These are phyloP conservation scores for Rhagologus leucostigma DNA, from an alignment of 2,113 vertebrate genomes.

Conservation along the genomic window DNA sequence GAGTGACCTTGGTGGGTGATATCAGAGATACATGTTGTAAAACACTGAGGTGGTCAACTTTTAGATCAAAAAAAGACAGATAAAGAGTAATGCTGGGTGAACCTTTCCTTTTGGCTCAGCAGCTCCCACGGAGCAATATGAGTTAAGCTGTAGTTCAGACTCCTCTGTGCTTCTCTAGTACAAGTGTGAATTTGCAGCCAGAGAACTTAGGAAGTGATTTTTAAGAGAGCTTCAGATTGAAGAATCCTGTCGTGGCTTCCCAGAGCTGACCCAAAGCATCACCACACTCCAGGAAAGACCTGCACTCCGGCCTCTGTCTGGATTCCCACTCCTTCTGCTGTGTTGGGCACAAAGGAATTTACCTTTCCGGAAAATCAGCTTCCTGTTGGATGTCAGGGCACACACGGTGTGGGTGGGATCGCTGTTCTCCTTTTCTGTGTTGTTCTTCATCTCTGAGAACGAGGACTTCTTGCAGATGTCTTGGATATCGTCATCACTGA, in stretches of 20 bases:
- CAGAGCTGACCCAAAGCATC: not conserved
- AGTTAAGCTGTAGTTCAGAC: not conserved
- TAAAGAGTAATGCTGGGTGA: not conserved
- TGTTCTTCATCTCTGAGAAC: conserved; percentile 71
- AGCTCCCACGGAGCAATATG: not conserved
- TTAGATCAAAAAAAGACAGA: not conserved
- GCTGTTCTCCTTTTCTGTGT: conserved; percentile 50
- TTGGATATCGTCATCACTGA: conserved; percentile 48
- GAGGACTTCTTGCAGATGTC: conserved; percentile 65
- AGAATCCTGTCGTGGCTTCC: not conserved
- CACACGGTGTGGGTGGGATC: conserved; percentile 59
- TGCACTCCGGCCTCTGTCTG: not conserved
- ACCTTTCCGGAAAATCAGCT: conserved; percentile 70
- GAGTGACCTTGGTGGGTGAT: not conserved
- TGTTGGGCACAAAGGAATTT: not conserved
- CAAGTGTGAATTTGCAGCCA: not conserved
- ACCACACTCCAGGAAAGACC: not conserved
- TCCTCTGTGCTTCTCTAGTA: not conserved
- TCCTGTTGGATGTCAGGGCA: conserved; percentile 63
- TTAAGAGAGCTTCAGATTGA: not conserved
- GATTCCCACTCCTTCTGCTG: not conserved
- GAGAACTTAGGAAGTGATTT: not conserved
- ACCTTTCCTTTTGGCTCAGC: not conserved
- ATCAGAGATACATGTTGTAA: not conserved
- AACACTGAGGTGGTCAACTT: not conserved